Evolutionary conservation across 1,140 invertebrate species (phyloP).

Genomic region (Alviniconcha marisindica): DNA sequence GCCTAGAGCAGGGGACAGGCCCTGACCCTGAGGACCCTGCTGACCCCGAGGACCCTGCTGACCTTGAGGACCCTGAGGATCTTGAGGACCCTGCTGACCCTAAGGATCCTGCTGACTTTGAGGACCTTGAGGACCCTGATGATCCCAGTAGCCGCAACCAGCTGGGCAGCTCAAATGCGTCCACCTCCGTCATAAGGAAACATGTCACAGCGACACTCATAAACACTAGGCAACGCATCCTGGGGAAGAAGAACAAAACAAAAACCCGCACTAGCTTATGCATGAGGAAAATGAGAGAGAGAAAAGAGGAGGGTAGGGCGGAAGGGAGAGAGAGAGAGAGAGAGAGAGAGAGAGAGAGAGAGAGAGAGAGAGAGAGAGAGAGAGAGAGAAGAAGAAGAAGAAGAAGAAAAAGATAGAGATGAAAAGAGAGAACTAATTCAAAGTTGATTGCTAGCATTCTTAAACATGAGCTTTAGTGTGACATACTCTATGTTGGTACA

Average conservation of each 20-base stretch:
- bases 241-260: not conserved
- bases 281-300: not conserved
- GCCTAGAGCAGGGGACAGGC: not conserved
- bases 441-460: too few relatives aligned
- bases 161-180: not conserved
- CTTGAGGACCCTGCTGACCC: too few relatives aligned
- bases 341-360: not conserved
- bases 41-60: not conserved
- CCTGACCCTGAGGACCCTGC: too few relatives aligned
- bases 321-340: constrained; percentile 5
- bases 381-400: not conserved
- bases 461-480: too few relatives aligned
- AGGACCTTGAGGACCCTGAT: not conserved
- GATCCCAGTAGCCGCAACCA: not conserved
- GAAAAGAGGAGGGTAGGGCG: not conserved
- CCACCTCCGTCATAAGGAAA: too few relatives aligned
- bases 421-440: too few relatives aligned
- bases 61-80: too few relatives aligned
- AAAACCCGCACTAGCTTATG: too few relatives aligned
- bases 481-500: too few relatives aligned
- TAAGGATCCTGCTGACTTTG: too few relatives aligned
- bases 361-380: not conserved
- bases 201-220: too few relatives aligned
- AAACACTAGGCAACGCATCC: not conserved
- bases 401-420: too few relatives aligned